Base-by-base conservation (phyloP, 1,140 invertebrate species). In the Sminthurides bifidus region DNA sequence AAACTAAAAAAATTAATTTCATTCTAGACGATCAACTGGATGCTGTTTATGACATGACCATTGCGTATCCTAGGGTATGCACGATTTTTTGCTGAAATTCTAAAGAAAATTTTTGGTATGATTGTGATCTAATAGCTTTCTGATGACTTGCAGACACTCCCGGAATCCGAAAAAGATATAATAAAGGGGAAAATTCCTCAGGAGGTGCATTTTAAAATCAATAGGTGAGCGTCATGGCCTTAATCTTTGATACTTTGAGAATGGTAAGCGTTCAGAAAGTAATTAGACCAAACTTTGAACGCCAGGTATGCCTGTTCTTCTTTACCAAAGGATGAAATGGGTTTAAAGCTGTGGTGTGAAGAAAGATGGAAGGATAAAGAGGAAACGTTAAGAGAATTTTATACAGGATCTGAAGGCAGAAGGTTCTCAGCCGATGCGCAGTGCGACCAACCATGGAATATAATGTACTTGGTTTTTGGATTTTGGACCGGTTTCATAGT, bases 41-140 rank as follows among this genome's bases (percentile, higher is more conserved):
- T 52, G 80, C 84, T 0, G 74, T 90, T 23, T 90, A 90, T 66
- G 85, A 89, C 70, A 70, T 87, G 49, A 86, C 84, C 0, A 74
- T 90, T 5, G 82, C 77, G 0, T 90, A 89, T 69, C 79, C 80
- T 3, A 79, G 80, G 41, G 72, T 67, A 10, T n/a, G n/a, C n/a
- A n/a, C n/a, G n/a, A n/a, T n/a, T n/a, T n/a, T n/a, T n/a, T n/a
- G n/a, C n/a, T n/a, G n/a, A n/a, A n/a, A n/a, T n/a, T n/a, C n/a
- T n/a, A n/a, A n/a, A n/a, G n/a, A n/a, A n/a, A n/a, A n/a, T n/a
- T n/a, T n/a, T n/a, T n/a, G n/a, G n/a, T n/a, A n/a, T n/a, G n/a
- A n/a, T n/a, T n/a, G n/a, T n/a, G n/a, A n/a, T n/a, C n/a, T n/a
- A n/a, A n/a, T n/a, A n/a, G n/a, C 74, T 84, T 26, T 48, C 30